These are phyloP conservation scores for Pollimyrus isidori DNA, from an alignment of 2,113 vertebrate genomes.

Conservation along the genomic window DNA sequence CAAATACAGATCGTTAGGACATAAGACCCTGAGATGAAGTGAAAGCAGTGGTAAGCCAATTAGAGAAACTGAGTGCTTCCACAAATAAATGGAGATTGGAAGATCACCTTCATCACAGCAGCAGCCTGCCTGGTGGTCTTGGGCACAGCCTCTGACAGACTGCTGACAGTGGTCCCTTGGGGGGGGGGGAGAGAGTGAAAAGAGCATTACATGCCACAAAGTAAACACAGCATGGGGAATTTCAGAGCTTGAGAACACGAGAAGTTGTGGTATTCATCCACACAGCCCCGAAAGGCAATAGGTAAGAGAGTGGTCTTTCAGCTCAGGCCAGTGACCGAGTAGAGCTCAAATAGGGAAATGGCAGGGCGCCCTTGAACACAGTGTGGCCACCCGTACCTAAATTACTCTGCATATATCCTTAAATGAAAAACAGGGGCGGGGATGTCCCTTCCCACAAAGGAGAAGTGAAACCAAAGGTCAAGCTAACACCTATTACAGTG, in stretches of 20 bases:
- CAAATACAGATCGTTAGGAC: background rate
- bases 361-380: background rate
- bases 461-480: conserved; percentile 5
- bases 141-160: conserved; percentile 59
- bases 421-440: background rate
- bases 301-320: conserved; percentile 1
- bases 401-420: background rate
- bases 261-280: background rate
- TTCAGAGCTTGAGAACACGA: conserved; percentile 13
- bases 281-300: background rate
- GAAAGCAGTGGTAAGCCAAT: background rate
- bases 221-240: background rate
- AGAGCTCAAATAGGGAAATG: conserved; percentile 20
- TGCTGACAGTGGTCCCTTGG: conserved; percentile 50
- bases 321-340: background rate
- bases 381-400: background rate
- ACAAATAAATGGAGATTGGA: background rate
- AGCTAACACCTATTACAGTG: background rate
- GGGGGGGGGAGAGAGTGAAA: background rate
- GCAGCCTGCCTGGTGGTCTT: conserved; percentile 56
- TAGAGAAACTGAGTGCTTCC: background rate
- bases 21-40: background rate
- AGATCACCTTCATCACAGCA: conserved; percentile 71
- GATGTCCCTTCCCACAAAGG: background rate
- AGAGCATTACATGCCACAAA: background rate